Conservation (phyloP, 2,113 vertebrate genomes). For the Panthera leo region DNA sequence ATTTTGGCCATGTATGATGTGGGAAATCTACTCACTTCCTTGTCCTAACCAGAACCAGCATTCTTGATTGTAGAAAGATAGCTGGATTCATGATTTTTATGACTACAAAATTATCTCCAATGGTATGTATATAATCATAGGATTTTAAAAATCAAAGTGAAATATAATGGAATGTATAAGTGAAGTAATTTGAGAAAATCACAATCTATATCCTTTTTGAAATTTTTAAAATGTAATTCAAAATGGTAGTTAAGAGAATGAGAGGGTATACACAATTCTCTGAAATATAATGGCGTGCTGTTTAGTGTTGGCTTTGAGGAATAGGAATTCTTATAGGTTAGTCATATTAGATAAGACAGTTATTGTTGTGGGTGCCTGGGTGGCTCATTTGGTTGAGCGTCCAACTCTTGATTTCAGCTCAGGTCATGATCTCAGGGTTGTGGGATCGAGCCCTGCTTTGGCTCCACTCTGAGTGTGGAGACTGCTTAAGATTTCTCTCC, state of each 20-base stretch:
- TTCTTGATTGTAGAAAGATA: neutral
- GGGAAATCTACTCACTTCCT: neutral
- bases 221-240: constrained; percentile 40
- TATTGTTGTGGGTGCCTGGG: neutral
- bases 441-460: neutral
- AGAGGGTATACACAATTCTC: constrained; percentile 10
- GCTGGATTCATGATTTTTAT: constrained; percentile 16
- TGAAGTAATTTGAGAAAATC: constrained; percentile 41
- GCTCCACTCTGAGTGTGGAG: neutral
- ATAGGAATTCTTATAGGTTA: constrained; percentile 14
- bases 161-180: constrained; percentile 30
- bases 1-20: neutral
- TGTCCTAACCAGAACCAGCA: neutral
- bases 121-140: neutral
- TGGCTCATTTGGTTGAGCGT: no score
- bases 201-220: constrained; percentile 3
- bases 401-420: neutral
- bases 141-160: constrained; percentile 12
- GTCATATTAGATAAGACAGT: neutral
- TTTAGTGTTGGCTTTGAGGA: neutral
- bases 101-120: neutral
- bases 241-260: constrained; percentile 22
- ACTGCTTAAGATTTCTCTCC: neutral
- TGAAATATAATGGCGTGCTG: neutral
- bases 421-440: neutral